These are phyloP conservation scores for Himalopsyche phryganea DNA, from an alignment of 1,140 invertebrate species.

Conservation along the genomic window DNA sequence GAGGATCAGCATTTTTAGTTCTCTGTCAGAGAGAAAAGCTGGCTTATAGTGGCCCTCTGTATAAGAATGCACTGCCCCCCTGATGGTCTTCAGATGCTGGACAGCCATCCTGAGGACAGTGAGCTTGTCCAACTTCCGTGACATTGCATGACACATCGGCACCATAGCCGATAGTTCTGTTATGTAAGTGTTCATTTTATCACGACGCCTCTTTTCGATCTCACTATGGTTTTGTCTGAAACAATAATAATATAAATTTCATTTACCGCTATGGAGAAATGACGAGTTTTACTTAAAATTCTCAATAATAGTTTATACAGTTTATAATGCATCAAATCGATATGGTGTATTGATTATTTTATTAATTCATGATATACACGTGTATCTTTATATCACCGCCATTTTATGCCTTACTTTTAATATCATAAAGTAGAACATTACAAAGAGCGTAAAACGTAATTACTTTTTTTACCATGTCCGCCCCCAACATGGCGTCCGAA, in stretches of 20 bases:
- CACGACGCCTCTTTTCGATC: constrained; percentile 88
- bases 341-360: not conserved
- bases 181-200: constrained; percentile 97
- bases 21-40: constrained; percentile 83
- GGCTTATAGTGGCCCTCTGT: constrained; percentile 82
- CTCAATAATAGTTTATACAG: not conserved
- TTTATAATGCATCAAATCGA: not conserved
- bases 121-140: constrained; percentile 88
- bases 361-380: not conserved
- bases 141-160: constrained; percentile 91
- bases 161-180: constrained; percentile 86
- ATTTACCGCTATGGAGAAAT: not conserved
- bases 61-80: constrained; percentile 74
- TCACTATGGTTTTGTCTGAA: constrained; percentile 90
- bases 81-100: constrained; percentile 82
- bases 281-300: not conserved
- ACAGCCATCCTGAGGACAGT: constrained; percentile 92
- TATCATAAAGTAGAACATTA: too few relatives aligned
- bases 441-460: too few relatives aligned
- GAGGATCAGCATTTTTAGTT: constrained; percentile 76
- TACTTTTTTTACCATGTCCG: too few relatives aligned
- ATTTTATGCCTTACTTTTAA: not conserved
- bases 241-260: constrained; percentile 13
- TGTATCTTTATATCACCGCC: not conserved
- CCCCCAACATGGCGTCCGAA: too few relatives aligned